A percentile compares a stretch with the other conserved stretches of the same genome.
Conservation (phyloP, 1,140 invertebrate species). For the Marisa cornuarietis region DNA sequence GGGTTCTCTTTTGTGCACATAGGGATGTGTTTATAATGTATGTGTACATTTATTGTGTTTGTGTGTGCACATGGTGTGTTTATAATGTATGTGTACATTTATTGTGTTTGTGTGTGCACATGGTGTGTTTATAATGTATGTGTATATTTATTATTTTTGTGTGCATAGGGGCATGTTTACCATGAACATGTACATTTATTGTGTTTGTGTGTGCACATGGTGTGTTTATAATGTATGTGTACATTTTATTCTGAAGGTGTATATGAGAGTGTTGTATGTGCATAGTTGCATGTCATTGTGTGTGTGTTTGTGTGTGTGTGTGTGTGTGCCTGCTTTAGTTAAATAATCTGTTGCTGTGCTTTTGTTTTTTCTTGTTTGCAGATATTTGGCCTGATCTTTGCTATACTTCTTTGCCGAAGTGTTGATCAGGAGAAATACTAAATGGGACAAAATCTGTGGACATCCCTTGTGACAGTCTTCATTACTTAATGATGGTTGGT, state of each 20-base stretch:
- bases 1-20: too few relatives aligned
- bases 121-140: too few relatives aligned
- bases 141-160: too few relatives aligned
- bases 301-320: neutral
- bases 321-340: neutral
- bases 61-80: neutral
- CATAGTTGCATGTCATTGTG: neutral
- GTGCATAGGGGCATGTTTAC: too few relatives aligned
- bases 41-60: neutral
- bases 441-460: neutral
- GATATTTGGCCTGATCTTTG: conserved; percentile 50
- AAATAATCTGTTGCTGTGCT: neutral
- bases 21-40: too few relatives aligned
- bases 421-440: conserved; percentile 44
- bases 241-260: too few relatives aligned
- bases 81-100: too few relatives aligned
- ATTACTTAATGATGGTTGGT: neutral
- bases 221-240: too few relatives aligned
- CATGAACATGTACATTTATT: too few relatives aligned
- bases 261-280: too few relatives aligned
- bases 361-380: conserved; percentile 28
- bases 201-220: neutral
- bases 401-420: conserved; percentile 63
- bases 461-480: too few relatives aligned
- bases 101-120: neutral